Percentiles rank a stretch among this genome's conserved stretches.
Evolutionary conservation across 1,140 invertebrate species (phyloP).

Genomic region (Dendrolimus punctatus): DNA sequence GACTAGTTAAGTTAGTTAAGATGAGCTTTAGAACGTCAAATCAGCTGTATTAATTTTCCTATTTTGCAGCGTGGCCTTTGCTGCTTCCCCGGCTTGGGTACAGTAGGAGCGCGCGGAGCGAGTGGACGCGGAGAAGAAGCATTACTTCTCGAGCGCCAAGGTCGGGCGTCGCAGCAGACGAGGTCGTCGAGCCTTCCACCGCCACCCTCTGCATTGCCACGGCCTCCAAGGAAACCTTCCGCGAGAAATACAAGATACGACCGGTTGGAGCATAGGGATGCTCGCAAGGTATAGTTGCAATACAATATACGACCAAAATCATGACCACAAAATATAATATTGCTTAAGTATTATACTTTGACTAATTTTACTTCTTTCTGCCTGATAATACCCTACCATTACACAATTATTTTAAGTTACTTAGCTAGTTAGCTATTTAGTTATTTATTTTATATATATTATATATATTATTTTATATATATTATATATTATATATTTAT

Average conservation of each 20-base stretch:
- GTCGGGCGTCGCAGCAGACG: constrained; percentile 81
- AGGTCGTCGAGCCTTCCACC: constrained; percentile 61
- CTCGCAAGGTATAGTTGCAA: constrained; percentile 63
- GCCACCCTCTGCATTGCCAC: constrained; percentile 78
- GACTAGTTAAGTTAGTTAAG: no score
- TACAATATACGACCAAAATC: no score
- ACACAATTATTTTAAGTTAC: no score
- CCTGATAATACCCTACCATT: no score
- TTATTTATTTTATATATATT: no score
- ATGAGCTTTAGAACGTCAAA: neutral
- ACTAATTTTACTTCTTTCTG: neutral
- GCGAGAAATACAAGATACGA: constrained; percentile 73
- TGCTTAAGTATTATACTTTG: neutral
- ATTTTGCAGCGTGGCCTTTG: constrained; percentile 84
- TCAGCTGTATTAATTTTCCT: neutral
- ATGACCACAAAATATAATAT: no score
- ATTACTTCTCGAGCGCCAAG: constrained; percentile 82
- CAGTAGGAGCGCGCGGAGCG: constrained; percentile 71
- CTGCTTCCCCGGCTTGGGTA: constrained; percentile 89
- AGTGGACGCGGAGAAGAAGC: constrained; percentile 78
- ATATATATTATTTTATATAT: no score
- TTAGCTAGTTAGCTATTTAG: no score
- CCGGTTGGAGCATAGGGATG: constrained; percentile 73
- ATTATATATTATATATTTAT: no score
- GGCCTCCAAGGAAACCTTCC: constrained; percentile 76